Conservation (phyloP, 2,113 vertebrate genomes). For the Nasalis larvatus region DNA sequence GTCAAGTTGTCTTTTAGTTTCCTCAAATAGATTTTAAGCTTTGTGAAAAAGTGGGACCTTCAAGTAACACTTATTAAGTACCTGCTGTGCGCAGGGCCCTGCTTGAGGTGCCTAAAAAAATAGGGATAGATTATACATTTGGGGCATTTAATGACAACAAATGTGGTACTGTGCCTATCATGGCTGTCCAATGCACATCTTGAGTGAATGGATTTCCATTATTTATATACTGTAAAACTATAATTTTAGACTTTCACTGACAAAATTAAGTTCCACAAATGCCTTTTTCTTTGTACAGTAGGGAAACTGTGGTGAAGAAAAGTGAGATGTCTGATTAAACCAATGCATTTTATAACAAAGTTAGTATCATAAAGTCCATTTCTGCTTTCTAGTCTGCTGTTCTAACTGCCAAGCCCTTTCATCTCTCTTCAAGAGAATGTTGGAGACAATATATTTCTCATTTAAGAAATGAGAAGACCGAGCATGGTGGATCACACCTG, state of each 20-base stretch:
- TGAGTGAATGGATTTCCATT: neutral
- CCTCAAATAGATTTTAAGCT: neutral
- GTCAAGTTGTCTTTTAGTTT: neutral
- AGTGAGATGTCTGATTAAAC: neutral
- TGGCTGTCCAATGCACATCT: neutral
- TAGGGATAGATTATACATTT: neutral
- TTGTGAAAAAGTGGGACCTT: neutral
- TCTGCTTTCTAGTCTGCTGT: neutral
- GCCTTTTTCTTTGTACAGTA: neutral
- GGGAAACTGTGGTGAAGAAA: neutral
- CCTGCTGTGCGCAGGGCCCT: neutral
- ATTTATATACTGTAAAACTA: neutral
- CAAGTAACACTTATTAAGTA: neutral
- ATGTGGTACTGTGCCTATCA: neutral
- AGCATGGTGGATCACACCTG: no score
- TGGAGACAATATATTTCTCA: neutral
- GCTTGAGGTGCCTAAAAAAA: neutral
- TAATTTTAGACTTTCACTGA: neutral
- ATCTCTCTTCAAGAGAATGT: neutral
- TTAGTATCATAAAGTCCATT: neutral
- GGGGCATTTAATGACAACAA: neutral
- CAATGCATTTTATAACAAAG: neutral
- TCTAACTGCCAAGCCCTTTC: neutral
- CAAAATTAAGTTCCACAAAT: neutral
- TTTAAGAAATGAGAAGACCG: no score